Evolutionary conservation across 2,797 vertebrate species (phyloP).

Genomic region (Chanos chanos): DNA sequence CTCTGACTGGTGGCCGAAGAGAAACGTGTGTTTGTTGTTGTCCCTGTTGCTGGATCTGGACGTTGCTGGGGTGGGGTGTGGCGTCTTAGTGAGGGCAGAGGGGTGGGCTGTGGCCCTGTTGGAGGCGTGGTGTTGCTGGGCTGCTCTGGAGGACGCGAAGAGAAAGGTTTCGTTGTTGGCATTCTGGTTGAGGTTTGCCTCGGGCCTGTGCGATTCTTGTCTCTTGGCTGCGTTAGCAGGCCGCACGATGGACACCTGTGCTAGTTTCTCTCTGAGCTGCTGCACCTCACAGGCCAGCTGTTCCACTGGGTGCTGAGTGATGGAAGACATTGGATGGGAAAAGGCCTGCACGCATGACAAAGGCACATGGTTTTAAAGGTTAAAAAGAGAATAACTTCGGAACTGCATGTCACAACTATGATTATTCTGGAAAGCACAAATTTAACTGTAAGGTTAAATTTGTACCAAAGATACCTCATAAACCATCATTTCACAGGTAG

Average conservation of each 20-base stretch:
- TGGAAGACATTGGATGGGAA: conserved; percentile 66
- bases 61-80: conserved; percentile 14
- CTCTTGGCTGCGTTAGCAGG: conserved; percentile 35
- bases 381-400: too few relatives aligned
- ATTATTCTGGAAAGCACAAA: too few relatives aligned
- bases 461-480: too few relatives aligned
- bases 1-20: conserved; percentile 64
- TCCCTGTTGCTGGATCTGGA: conserved; percentile 50
- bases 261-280: conserved; percentile 65
- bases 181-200: conserved; percentile 74
- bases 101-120: conserved; percentile 7
- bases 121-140: conserved; percentile 17
- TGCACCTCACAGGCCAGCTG: conserved; percentile 72
- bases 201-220: conserved; percentile 45
- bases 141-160: conserved; percentile 56
- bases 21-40: conserved; percentile 69
- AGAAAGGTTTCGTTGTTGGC: conserved; percentile 75
- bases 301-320: conserved; percentile 70
- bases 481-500: too few relatives aligned
- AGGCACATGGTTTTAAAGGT: too few relatives aligned
- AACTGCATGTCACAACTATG: too few relatives aligned
- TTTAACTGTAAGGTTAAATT: too few relatives aligned
- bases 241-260: conserved; percentile 52
- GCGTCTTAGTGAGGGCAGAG: conserved; percentile 47
- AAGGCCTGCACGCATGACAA: conserved; percentile 51